Evolutionary conservation across 2,888 invertebrate genomes (phyloP).

Genomic region (Himalopsyche japonica): DNA sequence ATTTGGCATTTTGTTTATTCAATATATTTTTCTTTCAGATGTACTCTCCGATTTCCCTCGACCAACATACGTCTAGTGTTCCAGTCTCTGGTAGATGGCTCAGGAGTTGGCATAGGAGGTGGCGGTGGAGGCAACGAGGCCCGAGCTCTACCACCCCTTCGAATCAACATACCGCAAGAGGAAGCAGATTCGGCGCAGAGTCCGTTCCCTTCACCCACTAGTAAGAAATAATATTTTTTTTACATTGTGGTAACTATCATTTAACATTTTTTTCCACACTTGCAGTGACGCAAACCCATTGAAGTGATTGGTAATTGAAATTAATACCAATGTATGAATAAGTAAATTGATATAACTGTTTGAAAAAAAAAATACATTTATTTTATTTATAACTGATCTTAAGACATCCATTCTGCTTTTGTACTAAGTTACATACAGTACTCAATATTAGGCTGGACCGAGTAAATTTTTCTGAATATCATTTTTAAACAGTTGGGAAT

Average conservation of each 20-base stretch:
- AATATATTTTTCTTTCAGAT: slow-evolving; percentile 64
- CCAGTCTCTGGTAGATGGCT: slow-evolving; percentile 86
- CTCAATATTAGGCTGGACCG: too few species aligned
- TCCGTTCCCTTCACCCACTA: slow-evolving; percentile 91
- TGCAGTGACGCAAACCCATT: too few species aligned
- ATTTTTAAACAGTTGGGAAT: too few species aligned
- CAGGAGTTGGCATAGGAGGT: slow-evolving; percentile 64
- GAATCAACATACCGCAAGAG: slow-evolving; percentile 84
- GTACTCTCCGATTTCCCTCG: slow-evolving; percentile 94
- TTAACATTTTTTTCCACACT: neutral
- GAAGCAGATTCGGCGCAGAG: slow-evolving; percentile 68
- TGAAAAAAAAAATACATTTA: too few species aligned
- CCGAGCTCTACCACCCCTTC: slow-evolving; percentile 71
- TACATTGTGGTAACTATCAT: neutral
- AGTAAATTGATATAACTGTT: too few species aligned
- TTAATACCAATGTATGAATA: too few species aligned
- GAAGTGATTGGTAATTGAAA: too few species aligned
- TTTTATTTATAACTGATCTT: too few species aligned
- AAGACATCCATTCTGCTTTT: too few species aligned
- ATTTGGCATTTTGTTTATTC: neutral
- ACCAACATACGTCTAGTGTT: slow-evolving; percentile 94
- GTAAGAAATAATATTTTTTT: slow-evolving; percentile 49
- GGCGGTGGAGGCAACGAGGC: slow-evolving; percentile 60
- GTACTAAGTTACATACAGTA: too few species aligned
- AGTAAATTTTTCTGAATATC: too few species aligned